Evolutionary conservation across 2,888 invertebrate genomes (phyloP).

Genomic region (Nephrotoma guestfalica): DNA sequence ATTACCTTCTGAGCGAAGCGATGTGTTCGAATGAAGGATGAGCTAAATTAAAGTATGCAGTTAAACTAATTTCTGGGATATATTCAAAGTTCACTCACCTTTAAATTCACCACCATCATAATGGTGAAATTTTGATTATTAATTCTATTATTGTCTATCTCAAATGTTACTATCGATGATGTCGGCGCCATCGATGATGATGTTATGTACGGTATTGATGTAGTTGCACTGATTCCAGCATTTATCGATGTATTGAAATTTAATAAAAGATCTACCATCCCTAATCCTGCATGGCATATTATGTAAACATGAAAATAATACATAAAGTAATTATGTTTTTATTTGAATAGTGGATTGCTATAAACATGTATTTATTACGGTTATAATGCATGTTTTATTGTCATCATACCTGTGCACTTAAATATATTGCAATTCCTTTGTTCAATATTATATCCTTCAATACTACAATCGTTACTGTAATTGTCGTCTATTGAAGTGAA

Average conservation of each 20-base stretch:
- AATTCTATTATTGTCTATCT: not conserved
- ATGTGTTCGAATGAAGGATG: too few species aligned
- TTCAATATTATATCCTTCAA: slow-evolving; percentile 33
- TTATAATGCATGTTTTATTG: not conserved
- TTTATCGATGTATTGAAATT: not conserved
- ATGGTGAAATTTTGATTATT: not conserved
- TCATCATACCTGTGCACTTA: slow-evolving; percentile 28
- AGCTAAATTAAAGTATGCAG: too few species aligned
- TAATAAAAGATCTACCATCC: not conserved
- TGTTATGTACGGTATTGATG: not conserved
- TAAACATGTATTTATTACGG: not conserved
- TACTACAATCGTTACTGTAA: slow-evolving; percentile 18
- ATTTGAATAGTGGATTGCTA: not conserved
- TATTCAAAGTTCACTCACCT: not conserved
- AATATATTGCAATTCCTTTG: slow-evolving; percentile 32
- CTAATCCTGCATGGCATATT: not conserved
- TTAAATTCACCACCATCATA: slow-evolving; percentile 1
- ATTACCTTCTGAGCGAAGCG: too few species aligned
- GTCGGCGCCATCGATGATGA: not conserved
- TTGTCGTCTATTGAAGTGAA: slow-evolving; percentile 15
- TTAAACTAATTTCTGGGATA: too few species aligned
- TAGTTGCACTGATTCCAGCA: not conserved
- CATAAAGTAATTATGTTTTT: not conserved
- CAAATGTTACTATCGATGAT: not conserved
- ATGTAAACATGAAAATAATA: not conserved